phyloP scores from a whole-genome alignment of 2,113 vertebrate genomes.

The Thunnus maccoyii region DNA sequence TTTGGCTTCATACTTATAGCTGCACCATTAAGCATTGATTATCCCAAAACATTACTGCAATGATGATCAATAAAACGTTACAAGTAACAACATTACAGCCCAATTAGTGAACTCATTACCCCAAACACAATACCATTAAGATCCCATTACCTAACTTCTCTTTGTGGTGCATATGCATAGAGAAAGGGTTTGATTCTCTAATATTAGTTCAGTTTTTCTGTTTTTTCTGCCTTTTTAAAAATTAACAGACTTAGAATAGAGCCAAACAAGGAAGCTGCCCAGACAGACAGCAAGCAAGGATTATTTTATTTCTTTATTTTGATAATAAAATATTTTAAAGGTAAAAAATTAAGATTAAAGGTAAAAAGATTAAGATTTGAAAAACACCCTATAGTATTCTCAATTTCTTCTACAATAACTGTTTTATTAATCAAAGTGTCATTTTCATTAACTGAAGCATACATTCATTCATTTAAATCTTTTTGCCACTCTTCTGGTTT shows the following conservation, averaged over 20 bases:
- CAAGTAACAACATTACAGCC: slow-evolving; percentile 23
- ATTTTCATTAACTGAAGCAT: too few species aligned
- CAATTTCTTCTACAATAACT: too few species aligned
- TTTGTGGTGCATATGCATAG: background rate
- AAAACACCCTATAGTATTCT: too few species aligned
- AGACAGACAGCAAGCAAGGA: background rate
- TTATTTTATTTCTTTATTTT: background rate
- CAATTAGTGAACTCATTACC: slow-evolving; percentile 55
- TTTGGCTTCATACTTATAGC: background rate
- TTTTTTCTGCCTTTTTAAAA: background rate
- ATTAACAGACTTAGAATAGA: background rate
- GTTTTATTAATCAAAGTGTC: too few species aligned
- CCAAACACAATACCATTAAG: slow-evolving; percentile 46
- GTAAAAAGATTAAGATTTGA: too few species aligned
- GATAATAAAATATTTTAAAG: too few species aligned
- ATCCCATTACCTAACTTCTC: slow-evolving; percentile 48
- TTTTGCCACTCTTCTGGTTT: too few species aligned
- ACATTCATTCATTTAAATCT: too few species aligned
- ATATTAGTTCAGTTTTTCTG: background rate
- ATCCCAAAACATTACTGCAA: slow-evolving; percentile 34
- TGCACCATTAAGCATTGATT: slow-evolving; percentile 50
- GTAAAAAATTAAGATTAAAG: too few species aligned
- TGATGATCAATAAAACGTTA: slow-evolving; percentile 37
- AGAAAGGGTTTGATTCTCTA: background rate
- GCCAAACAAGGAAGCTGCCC: background rate